Evolutionary conservation across 2,797 vertebrate genomes (phyloP), one percentile per base, ranked within the genome.

Genomic region (Notolepis coatsorum): DNA sequence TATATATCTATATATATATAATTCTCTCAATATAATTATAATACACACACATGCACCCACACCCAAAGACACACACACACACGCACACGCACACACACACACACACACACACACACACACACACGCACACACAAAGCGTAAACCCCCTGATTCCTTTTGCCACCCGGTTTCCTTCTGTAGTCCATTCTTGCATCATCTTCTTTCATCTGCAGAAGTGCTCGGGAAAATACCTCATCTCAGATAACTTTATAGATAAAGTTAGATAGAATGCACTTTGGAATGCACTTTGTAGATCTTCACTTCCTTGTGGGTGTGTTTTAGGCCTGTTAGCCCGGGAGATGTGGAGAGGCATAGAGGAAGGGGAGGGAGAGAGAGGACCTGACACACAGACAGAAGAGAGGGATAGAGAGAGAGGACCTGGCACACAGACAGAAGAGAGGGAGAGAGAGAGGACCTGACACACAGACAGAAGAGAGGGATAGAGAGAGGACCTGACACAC

Each of bases 101-200:
- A 46, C 42, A 65, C 46, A 42, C 33, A 24, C 50, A 39, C 12
- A 27, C 25, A 13, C 10, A 39, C 4, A 49, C 15, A 41, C 18
- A 31, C 4, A 47, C 2, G 54, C 28, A 37, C 20, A 52, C 17
- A 6, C 17, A 17, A n/a, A 0, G 46, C 38, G 13, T 7, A 59
- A 52, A n/a, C n/a, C 51, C 50, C 24, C 57, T 54, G 51, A 38
- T 5, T 13, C 17, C 46, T 57, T 54, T 66, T 65, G 66, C 64
- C 52, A 27, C 46, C 54, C 37, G 20, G 70, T 88, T 90, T 87
- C 87, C 71, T 73, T 57, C 46, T 51, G 25, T n/a, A 45, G 59
- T 59, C 65, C 41, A 37, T n/a, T 25, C 0, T 89, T 88, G 84
- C 87, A 84, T 90, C 87, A 87, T 68, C 48, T 20, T 41, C 86